Evolutionary conservation across 2,888 invertebrate species (phyloP), one percentile per base, ranked within the genome.

Genomic region (Synanthedon tipuliformis): DNA sequence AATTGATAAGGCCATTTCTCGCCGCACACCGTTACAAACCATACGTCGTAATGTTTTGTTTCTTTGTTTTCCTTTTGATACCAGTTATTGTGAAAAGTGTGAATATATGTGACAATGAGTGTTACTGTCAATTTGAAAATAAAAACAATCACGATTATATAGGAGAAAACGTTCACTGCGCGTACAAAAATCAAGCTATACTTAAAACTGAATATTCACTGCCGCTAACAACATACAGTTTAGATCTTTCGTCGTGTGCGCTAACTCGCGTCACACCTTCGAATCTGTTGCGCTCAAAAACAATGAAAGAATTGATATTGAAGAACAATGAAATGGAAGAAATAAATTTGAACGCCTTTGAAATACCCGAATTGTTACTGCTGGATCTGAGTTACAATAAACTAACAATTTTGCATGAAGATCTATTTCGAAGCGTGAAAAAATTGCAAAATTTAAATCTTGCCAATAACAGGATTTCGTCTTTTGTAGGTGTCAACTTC

Each of bases 371-470:
- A 16, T 63, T 89, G 3, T 75, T 67, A 57, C 65, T 66, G 53
- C 59, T 89, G 40, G 85, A 88, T 68, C 68, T 89, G 50, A 85
- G 82, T 51, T 59, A 76, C 15, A 89, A 88, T 63, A 57, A 61
- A 52, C 56, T 89, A 3, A 69, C 78, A 48, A 65, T 60, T 50
- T 73, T 89, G 18, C 69, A 81, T 45, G 68, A 71, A 56, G 75
- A 77, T 41, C 68, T 75, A 0, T 89, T 89, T 54, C 73, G 62
- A 54, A 64, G 67, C 40, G 54, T 88, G 0, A 75, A 66, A n/a
- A 78, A 78, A 7, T 64, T 89, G 51, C 69, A 80, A 57, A 78
- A 76, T 62, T 70, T 88, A 40, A 87, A 86, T 64, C 63, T 88
- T 48, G 80, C 81, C 0, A 78, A 80, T 50, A 89, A 89, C 56